Base-by-base conservation (phyloP, 2,888 invertebrate species). In the Parnassius apollo region DNA sequence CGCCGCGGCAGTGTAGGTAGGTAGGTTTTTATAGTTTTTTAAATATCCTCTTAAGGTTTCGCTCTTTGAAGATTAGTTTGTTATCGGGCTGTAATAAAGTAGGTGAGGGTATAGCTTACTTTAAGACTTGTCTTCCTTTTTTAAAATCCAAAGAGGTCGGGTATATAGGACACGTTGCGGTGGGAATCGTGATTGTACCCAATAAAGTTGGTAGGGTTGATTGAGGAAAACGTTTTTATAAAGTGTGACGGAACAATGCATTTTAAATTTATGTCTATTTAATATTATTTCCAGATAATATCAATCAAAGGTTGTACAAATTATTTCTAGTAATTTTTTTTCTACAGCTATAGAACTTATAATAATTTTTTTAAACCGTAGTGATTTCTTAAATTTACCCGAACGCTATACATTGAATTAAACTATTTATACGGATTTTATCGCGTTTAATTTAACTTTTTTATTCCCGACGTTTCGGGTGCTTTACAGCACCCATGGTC, bases 1-100 rank as follows among this genome's bases (percentile, higher is more conserved):
- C 77, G 72, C 78, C 82, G 76, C 78, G 78, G 76, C 78, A 67
- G 67, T 66, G 69, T 73, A 71, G 71, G 75, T 73, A 71, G 72
- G 74, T 73, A 71, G 70, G 67, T 80, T 82, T 86, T 87, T 86
- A 87, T 86, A 83, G 87, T 83, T 86, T 87, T 88, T 87, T 86
- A 88, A 88, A 86, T 85, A 85, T 82, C 80, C 83, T 75, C 74
- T 72, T 75, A 75, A 76, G 78, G 73, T 75, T 73, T 71, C 71
- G 70, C 71, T 68, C 77, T 82, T 83, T 80, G 80, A 80, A 83
- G 87, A 87, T 87, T 86, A 87, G 83, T 86, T 85, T 81, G 87
- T 87, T 87, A 87, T 87, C 87, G 77, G 75, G 71, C 71, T 71
- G 82, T 80, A 81, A 86, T 86, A 87, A 87, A 86, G 83, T 82